phyloP scores from a whole-genome alignment of 2,797 vertebrate species.

The Enoplosus armatus region DNA sequence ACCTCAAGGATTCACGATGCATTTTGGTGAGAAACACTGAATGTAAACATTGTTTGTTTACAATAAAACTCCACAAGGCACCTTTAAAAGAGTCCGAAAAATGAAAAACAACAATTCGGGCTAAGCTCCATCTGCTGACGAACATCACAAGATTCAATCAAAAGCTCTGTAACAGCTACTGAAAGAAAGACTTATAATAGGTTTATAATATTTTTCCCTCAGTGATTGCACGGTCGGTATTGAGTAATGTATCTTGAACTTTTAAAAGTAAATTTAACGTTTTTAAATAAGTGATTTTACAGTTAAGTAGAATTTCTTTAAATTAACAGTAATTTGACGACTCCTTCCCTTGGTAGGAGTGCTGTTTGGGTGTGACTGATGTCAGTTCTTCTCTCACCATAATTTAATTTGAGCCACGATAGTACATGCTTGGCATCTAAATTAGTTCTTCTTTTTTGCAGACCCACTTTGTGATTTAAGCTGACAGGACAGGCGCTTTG shows the following conservation, averaged over 20 bases:
- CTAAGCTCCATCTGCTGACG: too few relatives aligned
- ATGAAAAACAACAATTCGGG: too few relatives aligned
- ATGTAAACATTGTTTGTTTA: background rate
- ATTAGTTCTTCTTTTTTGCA: constrained; percentile 25
- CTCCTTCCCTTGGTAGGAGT: background rate
- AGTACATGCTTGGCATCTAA: constrained; percentile 27
- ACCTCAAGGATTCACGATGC: too few relatives aligned
- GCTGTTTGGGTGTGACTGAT: background rate
- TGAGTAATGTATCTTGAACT: too few relatives aligned
- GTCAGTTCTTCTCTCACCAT: constrained; percentile 10
- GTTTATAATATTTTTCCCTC: too few relatives aligned
- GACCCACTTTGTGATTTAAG: constrained; percentile 36
- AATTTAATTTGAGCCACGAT: constrained; percentile 51
- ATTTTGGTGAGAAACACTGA: too few relatives aligned
- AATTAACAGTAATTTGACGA: background rate
- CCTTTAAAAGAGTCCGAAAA: too few relatives aligned
- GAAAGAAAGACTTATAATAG: too few relatives aligned
- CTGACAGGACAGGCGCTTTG: constrained; percentile 21
- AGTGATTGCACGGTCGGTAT: too few relatives aligned
- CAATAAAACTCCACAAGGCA: background rate
- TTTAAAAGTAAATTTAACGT: background rate
- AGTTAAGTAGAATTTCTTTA: background rate
- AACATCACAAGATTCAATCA: too few relatives aligned
- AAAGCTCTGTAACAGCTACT: too few relatives aligned
- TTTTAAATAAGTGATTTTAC: background rate